Conservation (phyloP, 2,797 vertebrate genomes). For the Potorous gilbertii region DNA sequence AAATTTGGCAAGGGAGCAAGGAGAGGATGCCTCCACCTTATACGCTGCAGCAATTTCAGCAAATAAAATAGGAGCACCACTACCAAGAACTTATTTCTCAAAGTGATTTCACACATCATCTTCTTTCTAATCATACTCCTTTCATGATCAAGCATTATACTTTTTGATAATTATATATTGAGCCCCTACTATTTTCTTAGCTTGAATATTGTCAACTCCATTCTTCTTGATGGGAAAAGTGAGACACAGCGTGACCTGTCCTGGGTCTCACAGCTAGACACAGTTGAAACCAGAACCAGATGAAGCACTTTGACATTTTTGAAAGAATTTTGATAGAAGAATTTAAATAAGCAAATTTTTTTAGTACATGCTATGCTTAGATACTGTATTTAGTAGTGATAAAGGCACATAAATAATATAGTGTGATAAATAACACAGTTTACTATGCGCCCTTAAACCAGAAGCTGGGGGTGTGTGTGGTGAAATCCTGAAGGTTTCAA, state of each 20-base stretch:
- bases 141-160: not conserved
- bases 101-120: not conserved
- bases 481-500: constrained; percentile 35
- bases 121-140: not conserved
- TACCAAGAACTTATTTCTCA: not conserved
- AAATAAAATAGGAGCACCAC: not conserved
- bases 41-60: not conserved
- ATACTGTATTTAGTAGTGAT: not conserved
- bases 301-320: constrained; percentile 58
- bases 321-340: not conserved
- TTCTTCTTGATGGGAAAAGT: not conserved
- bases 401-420: not conserved
- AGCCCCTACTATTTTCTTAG: not conserved
- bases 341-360: not conserved
- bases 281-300: not conserved
- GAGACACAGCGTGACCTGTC: not conserved
- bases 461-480: not conserved
- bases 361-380: not conserved
- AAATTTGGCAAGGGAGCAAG: not conserved
- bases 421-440: not conserved
- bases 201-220: not conserved
- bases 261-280: constrained; percentile 6
- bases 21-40: not conserved
- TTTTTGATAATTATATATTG: not conserved
- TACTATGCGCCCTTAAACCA: not conserved